A percentile compares a stretch with the other conserved stretches of the same genome.
These are phyloP conservation scores for Junonia oenone DNA, from an alignment of 2,888 invertebrate genomes.

Conservation along the genomic window DNA sequence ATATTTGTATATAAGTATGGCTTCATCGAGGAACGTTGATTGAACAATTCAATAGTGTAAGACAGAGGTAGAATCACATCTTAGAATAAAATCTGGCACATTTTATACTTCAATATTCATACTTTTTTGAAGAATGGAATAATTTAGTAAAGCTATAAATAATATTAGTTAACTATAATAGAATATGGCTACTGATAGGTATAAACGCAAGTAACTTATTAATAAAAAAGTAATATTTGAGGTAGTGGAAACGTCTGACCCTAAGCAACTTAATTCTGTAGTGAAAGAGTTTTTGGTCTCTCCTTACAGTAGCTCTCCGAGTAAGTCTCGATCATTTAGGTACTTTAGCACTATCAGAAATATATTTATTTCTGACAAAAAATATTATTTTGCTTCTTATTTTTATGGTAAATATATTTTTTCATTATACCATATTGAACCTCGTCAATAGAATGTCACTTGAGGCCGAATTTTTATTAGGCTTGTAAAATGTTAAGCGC, in stretches of 20 bases:
- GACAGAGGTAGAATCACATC: slow-evolving; percentile 23
- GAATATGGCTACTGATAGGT: slow-evolving; percentile 13
- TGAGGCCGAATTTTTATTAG: neutral
- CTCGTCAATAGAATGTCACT: neutral
- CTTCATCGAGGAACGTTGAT: slow-evolving; percentile 22
- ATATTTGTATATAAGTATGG: slow-evolving; percentile 15
- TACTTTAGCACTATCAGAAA: neutral
- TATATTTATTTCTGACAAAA: neutral
- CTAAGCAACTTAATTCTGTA: slow-evolving; percentile 4
- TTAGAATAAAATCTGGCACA: neutral
- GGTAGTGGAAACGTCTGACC: slow-evolving; percentile 32
- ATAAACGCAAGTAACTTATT: slow-evolving; percentile 23
- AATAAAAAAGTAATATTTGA: slow-evolving; percentile 31
- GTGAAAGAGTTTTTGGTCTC: neutral
- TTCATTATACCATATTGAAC: too few relatives aligned
- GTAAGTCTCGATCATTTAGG: neutral
- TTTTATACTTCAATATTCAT: neutral
- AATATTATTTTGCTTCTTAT: neutral
- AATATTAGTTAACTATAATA: neutral
- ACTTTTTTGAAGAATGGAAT: slow-evolving; percentile 7
- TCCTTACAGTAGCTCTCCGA: neutral
- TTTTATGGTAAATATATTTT: too few relatives aligned
- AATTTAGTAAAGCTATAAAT: slow-evolving; percentile 14
- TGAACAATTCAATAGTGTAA: slow-evolving; percentile 15
- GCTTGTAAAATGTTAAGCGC: too few relatives aligned